phyloP scores from a whole-genome alignment of 2,888 invertebrate genomes.

The Hydrotaea diabolus region DNA sequence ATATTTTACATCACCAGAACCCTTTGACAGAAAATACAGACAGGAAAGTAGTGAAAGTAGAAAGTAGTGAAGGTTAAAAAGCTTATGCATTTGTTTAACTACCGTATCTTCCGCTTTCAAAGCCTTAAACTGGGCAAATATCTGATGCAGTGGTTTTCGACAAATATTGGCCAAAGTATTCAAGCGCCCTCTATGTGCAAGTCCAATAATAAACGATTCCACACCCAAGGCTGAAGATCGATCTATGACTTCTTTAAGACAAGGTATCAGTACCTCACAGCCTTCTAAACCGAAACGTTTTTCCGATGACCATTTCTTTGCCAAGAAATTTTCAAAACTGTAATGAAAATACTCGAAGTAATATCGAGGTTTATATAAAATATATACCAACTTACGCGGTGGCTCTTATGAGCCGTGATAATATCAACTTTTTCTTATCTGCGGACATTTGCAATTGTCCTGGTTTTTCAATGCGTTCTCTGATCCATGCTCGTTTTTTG shows the following conservation, averaged over 20 bases:
- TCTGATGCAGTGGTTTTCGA: slow-evolving; percentile 93
- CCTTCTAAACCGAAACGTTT: slow-evolving; percentile 99
- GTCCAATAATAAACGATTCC: slow-evolving; percentile 97
- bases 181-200: slow-evolving; percentile 92
- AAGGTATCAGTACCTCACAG: slow-evolving; percentile 98
- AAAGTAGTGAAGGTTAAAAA: neutral
- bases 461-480: slow-evolving; percentile 97
- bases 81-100: too few relatives aligned
- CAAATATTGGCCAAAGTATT: slow-evolving; percentile 95
- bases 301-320: slow-evolving; percentile 99
- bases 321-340: slow-evolving; percentile 98
- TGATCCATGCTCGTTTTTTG: slow-evolving; percentile 99
- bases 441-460: slow-evolving; percentile 90
- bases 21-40: slow-evolving; percentile 80
- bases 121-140: slow-evolving; percentile 95
- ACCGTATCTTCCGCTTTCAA: slow-evolving; percentile 87
- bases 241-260: slow-evolving; percentile 99
- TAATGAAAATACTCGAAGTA: neutral
- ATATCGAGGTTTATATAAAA: neutral
- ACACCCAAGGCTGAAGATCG: slow-evolving; percentile 97
- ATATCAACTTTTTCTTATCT: slow-evolving; percentile 95
- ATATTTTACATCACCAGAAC: slow-evolving; percentile 96
- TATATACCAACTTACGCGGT: slow-evolving; percentile 85
- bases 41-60: too few relatives aligned
- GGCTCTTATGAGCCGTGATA: slow-evolving; percentile 96